A percentile compares a stretch with the other conserved stretches of the same genome.
These are phyloP conservation scores for Nemotelus nigrinus DNA, from an alignment of 2,888 invertebrate species.

Conservation along the genomic window DNA sequence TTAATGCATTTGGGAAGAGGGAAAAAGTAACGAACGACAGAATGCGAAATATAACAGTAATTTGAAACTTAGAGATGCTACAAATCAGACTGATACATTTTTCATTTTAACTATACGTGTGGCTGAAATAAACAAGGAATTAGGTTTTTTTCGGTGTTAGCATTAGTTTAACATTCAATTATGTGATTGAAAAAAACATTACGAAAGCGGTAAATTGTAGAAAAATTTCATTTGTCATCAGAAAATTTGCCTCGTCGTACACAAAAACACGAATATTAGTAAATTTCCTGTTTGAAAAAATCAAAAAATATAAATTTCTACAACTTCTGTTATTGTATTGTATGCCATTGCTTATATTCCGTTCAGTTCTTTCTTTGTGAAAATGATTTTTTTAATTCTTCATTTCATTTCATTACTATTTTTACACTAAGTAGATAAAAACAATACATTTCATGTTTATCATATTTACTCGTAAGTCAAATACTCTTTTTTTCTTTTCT, in stretches of 20 bases:
- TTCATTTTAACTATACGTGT: background rate
- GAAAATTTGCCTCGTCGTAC: too few relatives aligned
- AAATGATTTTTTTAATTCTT: background rate
- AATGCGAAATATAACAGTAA: background rate
- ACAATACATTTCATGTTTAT: constrained; percentile 19
- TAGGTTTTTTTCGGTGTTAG: too few relatives aligned
- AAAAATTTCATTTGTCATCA: too few relatives aligned
- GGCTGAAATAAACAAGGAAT: background rate
- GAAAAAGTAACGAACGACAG: constrained; percentile 10
- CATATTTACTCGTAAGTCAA: constrained; percentile 1
- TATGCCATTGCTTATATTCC: constrained; percentile 9
- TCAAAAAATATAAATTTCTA: background rate
- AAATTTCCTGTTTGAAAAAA: too few relatives aligned
- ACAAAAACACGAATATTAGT: too few relatives aligned
- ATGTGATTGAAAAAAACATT: too few relatives aligned
- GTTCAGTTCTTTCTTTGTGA: constrained; percentile 23
- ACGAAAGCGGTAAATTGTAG: too few relatives aligned
- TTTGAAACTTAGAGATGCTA: background rate
- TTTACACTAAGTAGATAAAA: constrained; percentile 17
- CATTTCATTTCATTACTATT: background rate
- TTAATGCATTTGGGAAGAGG: background rate
- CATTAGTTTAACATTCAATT: too few relatives aligned
- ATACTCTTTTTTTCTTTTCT: background rate
- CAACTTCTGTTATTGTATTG: constrained; percentile 16
- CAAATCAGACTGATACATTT: constrained; percentile 7